Evolutionary conservation across 1,140 invertebrate species (phyloP).

Genomic region (Goniozus legneri): DNA sequence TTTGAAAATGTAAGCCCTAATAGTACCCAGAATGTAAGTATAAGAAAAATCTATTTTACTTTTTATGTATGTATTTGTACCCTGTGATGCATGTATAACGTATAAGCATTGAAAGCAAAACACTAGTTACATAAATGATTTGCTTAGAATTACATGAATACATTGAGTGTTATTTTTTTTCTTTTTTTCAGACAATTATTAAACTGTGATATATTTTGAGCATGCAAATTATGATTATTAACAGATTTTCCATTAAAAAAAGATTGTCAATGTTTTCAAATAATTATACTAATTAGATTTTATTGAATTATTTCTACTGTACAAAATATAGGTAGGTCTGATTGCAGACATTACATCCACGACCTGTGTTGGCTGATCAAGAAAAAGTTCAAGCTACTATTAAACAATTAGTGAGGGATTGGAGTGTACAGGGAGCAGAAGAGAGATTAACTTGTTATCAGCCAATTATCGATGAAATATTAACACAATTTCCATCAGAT

Average conservation of each 20-base stretch:
- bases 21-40: conserved; percentile 45
- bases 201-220: neutral
- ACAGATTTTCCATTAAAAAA: neutral
- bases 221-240: neutral
- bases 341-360: conserved; percentile 41
- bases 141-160: no score
- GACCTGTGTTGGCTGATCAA: conserved; percentile 59
- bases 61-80: conserved; percentile 20
- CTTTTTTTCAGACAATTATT: no score
- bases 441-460: conserved; percentile 88
- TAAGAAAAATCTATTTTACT: conserved; percentile 42
- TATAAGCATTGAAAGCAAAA: no score
- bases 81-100: no score
- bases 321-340: conserved; percentile 33
- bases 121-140: no score
- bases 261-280: no score
- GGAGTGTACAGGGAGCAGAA: conserved; percentile 78
- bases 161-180: no score
- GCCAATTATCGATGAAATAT: conserved; percentile 85
- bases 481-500: conserved; percentile 67
- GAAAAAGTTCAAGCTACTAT: conserved; percentile 89
- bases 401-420: conserved; percentile 94
- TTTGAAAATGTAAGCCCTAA: conserved; percentile 73
- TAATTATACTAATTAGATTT: no score
- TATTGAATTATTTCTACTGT: no score